A percentile compares a stretch with the other conserved stretches of the same genome.
phyloP scores from a whole-genome alignment of 2,888 invertebrate genomes.

The Smittia aterrima region DNA sequence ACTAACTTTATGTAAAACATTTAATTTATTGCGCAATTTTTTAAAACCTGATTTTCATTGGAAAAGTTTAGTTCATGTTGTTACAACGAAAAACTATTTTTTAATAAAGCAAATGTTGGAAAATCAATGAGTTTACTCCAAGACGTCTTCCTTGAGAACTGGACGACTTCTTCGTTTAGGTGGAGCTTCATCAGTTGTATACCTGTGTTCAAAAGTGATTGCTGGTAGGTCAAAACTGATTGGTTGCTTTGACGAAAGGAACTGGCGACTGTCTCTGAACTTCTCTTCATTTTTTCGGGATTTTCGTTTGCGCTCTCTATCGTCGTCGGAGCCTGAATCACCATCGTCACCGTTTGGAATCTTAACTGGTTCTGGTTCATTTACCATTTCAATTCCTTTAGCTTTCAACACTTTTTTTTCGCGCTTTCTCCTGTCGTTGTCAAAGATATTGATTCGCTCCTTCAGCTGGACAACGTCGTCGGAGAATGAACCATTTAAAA shows the following conservation, averaged over 20 bases:
- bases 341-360: not conserved
- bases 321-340: not conserved
- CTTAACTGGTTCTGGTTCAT: not conserved
- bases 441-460: constrained; percentile 45
- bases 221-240: no score
- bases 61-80: not conserved
- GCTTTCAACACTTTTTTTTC: constrained; percentile 50
- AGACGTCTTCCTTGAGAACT: constrained; percentile 22
- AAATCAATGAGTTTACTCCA: not conserved
- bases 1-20: not conserved
- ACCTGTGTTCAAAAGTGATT: no score
- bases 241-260: constrained; percentile 51
- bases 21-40: constrained; percentile 10
- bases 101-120: not conserved
- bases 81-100: not conserved
- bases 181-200: no score
- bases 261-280: constrained; percentile 52
- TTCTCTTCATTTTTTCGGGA: constrained; percentile 47
- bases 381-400: constrained; percentile 53
- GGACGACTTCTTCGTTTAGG: no score
- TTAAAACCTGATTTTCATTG: not conserved
- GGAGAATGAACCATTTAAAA: not conserved
- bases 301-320: not conserved
- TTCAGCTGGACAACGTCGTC: constrained; percentile 52
- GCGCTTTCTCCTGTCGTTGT: constrained; percentile 51